phyloP scores from a whole-genome alignment of 2,797 vertebrate species.

The Aldrovandia affinis region DNA sequence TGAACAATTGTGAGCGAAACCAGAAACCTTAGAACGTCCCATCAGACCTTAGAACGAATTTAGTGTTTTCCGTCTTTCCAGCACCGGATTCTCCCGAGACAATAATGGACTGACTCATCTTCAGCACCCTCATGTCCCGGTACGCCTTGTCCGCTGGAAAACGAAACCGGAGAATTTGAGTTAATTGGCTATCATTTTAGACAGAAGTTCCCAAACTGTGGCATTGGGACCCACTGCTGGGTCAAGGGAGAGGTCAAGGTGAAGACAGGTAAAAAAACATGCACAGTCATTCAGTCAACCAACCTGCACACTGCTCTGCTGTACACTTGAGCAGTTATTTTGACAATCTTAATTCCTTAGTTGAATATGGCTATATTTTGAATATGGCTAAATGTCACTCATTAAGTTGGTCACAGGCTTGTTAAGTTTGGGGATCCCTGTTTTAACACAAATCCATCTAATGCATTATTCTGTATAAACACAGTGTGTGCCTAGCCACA shows the following conservation, averaged over 20 bases:
- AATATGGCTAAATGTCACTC: neutral
- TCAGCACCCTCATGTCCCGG: constrained; percentile 97
- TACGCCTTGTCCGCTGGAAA: constrained; percentile 93
- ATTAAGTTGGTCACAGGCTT: neutral
- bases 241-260: neutral
- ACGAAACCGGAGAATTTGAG: too few relatives aligned
- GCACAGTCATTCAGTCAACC: too few relatives aligned
- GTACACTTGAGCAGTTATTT: neutral
- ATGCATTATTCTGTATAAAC: too few relatives aligned
- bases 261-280: neutral
- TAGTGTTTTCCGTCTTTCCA: constrained; percentile 99
- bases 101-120: constrained; percentile 98
- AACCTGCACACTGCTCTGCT: neutral
- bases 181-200: too few relatives aligned
- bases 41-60: constrained; percentile 93
- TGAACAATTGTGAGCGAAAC: neutral
- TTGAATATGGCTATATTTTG: neutral
- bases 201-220: neutral
- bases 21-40: neutral
- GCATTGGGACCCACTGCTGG: neutral
- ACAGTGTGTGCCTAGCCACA: too few relatives aligned
- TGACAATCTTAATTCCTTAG: neutral
- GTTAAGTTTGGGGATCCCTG: too few relatives aligned
- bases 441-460: too few relatives aligned
- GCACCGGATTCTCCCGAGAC: constrained; percentile 98